These are phyloP conservation scores for Macrotrachela quadricornifera DNA, from an alignment of 1,140 invertebrate species.

Conservation along the genomic window DNA sequence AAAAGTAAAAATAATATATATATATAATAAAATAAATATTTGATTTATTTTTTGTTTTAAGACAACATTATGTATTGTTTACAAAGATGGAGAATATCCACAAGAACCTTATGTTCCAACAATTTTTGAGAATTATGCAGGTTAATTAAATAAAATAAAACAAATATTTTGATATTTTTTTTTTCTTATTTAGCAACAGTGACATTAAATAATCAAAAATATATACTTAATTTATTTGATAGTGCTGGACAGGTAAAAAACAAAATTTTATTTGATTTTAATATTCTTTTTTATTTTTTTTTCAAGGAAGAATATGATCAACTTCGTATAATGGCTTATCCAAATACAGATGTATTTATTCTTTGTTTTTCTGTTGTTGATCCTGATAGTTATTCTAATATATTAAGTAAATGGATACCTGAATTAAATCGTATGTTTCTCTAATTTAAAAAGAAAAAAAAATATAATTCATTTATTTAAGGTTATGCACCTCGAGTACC, in stretches of 20 bases:
- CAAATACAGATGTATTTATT: not conserved
- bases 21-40: no score
- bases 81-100: no score
- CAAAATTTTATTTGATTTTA: not conserved
- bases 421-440: not conserved
- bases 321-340: not conserved
- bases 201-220: not conserved
- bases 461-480: no score
- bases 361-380: not conserved
- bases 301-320: not conserved
- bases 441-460: no score
- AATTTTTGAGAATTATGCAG: not conserved
- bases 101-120: not conserved
- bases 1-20: no score
- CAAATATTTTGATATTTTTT: no score
- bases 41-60: no score
- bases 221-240: no score
- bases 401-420: not conserved
- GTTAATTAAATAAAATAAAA: not conserved
- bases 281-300: not conserved
- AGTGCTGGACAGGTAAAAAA: not conserved
- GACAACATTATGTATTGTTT: no score
- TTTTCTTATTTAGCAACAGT: not conserved
- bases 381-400: not conserved
- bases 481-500: conserved; percentile 11